These are phyloP conservation scores for Chorisops tibialis DNA, from an alignment of 2,888 invertebrate species.

Conservation along the genomic window DNA sequence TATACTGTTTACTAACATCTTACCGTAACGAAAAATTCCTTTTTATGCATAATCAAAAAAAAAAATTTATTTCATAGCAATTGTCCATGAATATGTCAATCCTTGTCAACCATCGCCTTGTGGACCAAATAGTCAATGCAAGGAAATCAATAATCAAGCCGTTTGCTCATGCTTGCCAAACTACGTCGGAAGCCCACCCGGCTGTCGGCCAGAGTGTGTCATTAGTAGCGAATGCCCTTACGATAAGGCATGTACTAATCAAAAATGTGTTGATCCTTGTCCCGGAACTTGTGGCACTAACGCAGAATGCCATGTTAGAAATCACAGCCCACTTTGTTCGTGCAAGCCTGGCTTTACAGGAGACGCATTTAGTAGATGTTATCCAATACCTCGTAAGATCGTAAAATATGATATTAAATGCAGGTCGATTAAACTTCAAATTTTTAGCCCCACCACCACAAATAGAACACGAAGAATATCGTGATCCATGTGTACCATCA, in stretches of 20 bases:
- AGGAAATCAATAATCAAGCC: conserved; percentile 59
- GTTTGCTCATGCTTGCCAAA: conserved; percentile 62
- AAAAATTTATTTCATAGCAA: background rate
- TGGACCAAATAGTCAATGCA: conserved; percentile 67
- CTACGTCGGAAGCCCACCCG: conserved; percentile 66
- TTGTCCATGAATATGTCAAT: conserved; percentile 40
- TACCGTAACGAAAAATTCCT: background rate
- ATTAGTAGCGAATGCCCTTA: conserved; percentile 66
- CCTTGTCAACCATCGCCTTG: conserved; percentile 70
- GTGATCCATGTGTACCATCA: conserved; percentile 61
- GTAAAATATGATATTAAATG: background rate
- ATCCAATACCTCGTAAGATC: conserved; percentile 54
- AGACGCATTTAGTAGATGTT: conserved; percentile 71
- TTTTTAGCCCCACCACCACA: conserved; percentile 38
- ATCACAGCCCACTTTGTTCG: conserved; percentile 76
- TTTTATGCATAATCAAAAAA: background rate
- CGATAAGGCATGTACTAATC: conserved; percentile 65
- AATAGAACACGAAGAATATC: conserved; percentile 36
- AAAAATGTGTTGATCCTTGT: conserved; percentile 72
- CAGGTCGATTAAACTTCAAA: background rate
- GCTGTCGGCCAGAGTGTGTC: conserved; percentile 68
- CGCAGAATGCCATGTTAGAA: conserved; percentile 69
- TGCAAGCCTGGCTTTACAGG: conserved; percentile 67
- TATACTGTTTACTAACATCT: background rate
- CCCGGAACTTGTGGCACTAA: conserved; percentile 70